Evolutionary conservation across 2,888 invertebrate genomes (phyloP).

Genomic region (Sialis lutaria): DNA sequence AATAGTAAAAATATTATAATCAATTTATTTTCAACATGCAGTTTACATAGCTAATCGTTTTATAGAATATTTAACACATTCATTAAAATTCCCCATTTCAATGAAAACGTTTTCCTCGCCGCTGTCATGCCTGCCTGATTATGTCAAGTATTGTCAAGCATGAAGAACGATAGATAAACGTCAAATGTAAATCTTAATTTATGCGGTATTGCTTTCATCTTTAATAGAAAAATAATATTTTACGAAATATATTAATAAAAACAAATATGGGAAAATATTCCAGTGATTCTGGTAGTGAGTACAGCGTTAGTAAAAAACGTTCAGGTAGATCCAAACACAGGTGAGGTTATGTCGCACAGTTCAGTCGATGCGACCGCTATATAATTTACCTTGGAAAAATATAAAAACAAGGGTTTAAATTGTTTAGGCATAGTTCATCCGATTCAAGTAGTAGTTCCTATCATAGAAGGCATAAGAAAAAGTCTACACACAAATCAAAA

Average conservation of each 20-base stretch:
- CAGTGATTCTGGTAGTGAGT: slow-evolving; percentile 23
- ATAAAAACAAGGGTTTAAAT: slow-evolving; percentile 1
- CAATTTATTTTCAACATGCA: too few relatives aligned
- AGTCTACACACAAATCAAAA: not conserved
- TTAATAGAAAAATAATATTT: not conserved
- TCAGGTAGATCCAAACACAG: slow-evolving; percentile 21
- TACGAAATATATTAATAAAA: not conserved
- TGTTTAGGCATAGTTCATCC: slow-evolving; percentile 4
- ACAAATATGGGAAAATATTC: slow-evolving; percentile 26
- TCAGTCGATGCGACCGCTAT: not conserved
- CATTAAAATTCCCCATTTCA: too few relatives aligned
- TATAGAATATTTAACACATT: too few relatives aligned
- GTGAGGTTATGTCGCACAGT: slow-evolving; percentile 18
- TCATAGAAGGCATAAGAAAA: slow-evolving; percentile 1
- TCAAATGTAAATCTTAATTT: too few relatives aligned
- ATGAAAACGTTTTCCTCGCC: too few relatives aligned
- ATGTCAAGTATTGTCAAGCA: too few relatives aligned
- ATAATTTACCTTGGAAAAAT: not conserved
- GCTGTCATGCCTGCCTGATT: too few relatives aligned
- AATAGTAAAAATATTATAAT: too few relatives aligned
- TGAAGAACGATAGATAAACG: too few relatives aligned
- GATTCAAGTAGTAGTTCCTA: slow-evolving; percentile 1
- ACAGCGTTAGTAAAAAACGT: slow-evolving; percentile 20
- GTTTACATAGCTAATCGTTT: too few relatives aligned
- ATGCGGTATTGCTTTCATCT: not conserved